Evolutionary conservation across 2,888 invertebrate genomes (phyloP), one percentile per base, ranked within the genome.

Genomic region (Catotricha subobsoleta): DNA sequence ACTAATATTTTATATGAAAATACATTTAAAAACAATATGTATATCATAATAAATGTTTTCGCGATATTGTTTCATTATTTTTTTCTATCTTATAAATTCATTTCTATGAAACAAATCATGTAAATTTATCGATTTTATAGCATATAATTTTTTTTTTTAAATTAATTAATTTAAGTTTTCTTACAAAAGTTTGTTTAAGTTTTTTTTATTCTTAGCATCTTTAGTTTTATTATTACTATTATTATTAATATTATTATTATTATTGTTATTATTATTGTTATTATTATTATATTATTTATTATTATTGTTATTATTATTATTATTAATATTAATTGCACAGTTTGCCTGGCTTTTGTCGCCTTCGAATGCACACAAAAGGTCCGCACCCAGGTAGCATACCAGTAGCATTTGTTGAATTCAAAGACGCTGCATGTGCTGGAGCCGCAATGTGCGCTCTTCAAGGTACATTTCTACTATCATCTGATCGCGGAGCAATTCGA

Each of bases 401-500:
- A 54, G 94, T 95, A 65, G 94, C 94, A 62, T 95, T 97, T 76
- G 87, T 92, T 68, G 94, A 97, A 72, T 97, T 88, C 72, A 79
- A 80, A 72, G 88, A 87, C 70, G 76, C 91, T 57, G 71, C 78
- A 57, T 86, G 81, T 67, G 95, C 97, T 58, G 76, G 83, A 60
- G 79, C 83, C 59, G 94, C 92, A 57, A 79, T 94, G 80, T 77
- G 79, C 60, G 76, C 84, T 58, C 80, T 97, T 57, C 94, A 97
- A 69, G 95, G 95, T 64, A 87, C 88, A 65, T 81, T 87, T 67
- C 80, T 94, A 59, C 80, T 91, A 65, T 90, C 91, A 66, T 92
- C 92, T 52, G 88, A 88, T 62, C 84, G 94, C 65, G 92, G 92
- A 55, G 91, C 92, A 62, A 91, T 97, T 66, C 82, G 94, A 66